A percentile compares a stretch with the other conserved stretches of the same genome.
Conservation (phyloP, 2,797 vertebrate genomes). For the Semotilus atromaculatus region DNA sequence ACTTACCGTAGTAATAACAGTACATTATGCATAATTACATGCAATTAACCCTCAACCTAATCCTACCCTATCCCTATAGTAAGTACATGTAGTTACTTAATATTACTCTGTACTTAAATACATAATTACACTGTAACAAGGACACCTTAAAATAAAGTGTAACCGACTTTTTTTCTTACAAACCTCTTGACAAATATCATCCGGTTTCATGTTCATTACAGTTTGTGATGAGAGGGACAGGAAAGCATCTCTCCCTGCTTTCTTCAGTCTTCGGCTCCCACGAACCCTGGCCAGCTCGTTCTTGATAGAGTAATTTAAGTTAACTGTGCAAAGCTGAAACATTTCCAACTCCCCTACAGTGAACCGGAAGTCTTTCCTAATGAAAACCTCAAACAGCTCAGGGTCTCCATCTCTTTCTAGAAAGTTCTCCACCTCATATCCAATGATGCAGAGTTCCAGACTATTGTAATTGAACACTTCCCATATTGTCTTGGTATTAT, state of each 20-base stretch:
- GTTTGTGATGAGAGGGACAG: slow-evolving; percentile 70
- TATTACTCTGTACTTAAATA: too few relatives aligned
- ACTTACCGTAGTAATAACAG: too few relatives aligned
- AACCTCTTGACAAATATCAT: slow-evolving; percentile 80
- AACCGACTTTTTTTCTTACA: slow-evolving; percentile 3
- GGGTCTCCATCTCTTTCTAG: slow-evolving; percentile 87
- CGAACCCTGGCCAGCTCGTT: slow-evolving; percentile 82
- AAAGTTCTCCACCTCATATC: slow-evolving; percentile 75
- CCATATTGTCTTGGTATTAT: slow-evolving; percentile 77
- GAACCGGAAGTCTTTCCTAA: slow-evolving; percentile 83
- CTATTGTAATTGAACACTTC: slow-evolving; percentile 79
- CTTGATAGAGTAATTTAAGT: slow-evolving; percentile 86
- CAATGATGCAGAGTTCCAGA: slow-evolving; percentile 80
- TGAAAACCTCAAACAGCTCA: slow-evolving; percentile 85
- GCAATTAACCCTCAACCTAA: too few relatives aligned
- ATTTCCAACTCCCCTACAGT: slow-evolving; percentile 71
- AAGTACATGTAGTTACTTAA: too few relatives aligned
- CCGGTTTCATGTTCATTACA: slow-evolving; percentile 74
- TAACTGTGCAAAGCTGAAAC: slow-evolving; percentile 79
- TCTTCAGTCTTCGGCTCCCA: slow-evolving; percentile 72
- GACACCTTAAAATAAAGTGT: too few relatives aligned
- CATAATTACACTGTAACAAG: too few relatives aligned
- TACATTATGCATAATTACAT: too few relatives aligned
- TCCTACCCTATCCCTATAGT: too few relatives aligned
- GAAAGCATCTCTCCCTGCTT: slow-evolving; percentile 65